A percentile compares a stretch with the other conserved stretches of the same genome.
Evolutionary conservation across 2,888 invertebrate genomes (phyloP).

Genomic region (Ptychoptera albimana): DNA sequence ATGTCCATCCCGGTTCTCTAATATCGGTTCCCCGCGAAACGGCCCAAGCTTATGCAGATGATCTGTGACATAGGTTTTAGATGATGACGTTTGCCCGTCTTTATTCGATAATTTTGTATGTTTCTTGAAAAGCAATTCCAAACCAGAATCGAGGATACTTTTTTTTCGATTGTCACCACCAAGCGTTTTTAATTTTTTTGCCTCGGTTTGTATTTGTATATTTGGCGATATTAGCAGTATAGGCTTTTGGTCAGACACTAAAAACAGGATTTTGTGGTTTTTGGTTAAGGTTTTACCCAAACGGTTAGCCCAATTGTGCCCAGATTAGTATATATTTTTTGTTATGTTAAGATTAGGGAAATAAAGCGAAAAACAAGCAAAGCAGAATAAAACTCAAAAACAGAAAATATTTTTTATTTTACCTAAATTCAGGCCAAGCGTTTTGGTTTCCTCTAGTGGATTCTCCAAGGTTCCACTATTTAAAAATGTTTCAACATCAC

Average conservation of each 20-base stretch:
- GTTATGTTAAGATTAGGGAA: not conserved
- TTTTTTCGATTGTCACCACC: slow-evolving; percentile 11
- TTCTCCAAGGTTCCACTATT: slow-evolving; percentile 5
- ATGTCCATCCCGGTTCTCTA: slow-evolving; percentile 2
- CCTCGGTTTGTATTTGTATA: slow-evolving; percentile 14
- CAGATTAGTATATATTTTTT: not conserved
- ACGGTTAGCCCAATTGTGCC: not conserved
- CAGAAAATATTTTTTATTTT: too few species aligned
- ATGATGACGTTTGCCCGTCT: slow-evolving; percentile 4
- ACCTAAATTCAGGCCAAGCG: slow-evolving; percentile 9
- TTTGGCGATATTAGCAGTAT: slow-evolving; percentile 13
- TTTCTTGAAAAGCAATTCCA: slow-evolving; percentile 14
- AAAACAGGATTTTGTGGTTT: not conserved
- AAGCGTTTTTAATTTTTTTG: slow-evolving; percentile 3
- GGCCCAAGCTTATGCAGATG: not conserved
- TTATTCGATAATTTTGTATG: slow-evolving; percentile 11
- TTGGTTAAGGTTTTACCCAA: too few species aligned
- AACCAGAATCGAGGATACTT: slow-evolving; percentile 13
- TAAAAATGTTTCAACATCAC: slow-evolving; percentile 7
- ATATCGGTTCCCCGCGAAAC: slow-evolving; percentile 1
- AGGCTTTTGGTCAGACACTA: slow-evolving; percentile 13
- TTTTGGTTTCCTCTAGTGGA: slow-evolving; percentile 7
- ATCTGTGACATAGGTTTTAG: slow-evolving; percentile 1
- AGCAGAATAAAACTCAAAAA: not conserved
- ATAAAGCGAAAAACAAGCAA: not conserved